Evolutionary conservation across 2,888 invertebrate species (phyloP).

Genomic region (Argyra leucocephala): DNA sequence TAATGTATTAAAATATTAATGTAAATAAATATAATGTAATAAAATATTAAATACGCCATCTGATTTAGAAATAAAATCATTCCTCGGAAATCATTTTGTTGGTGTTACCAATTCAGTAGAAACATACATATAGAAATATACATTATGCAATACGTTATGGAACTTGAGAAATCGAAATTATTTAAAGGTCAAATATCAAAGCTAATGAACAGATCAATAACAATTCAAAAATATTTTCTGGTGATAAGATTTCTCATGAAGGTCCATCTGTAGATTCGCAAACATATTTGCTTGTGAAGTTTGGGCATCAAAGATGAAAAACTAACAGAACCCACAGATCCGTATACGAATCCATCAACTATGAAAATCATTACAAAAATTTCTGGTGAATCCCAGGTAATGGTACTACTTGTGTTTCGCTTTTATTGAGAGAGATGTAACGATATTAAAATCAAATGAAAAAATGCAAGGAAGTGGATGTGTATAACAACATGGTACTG

Average conservation of each 20-base stretch:
- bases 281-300: slow-evolving; percentile 68
- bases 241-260: slow-evolving; percentile 56
- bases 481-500: slow-evolving; percentile 74
- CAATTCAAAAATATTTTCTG: slow-evolving; percentile 62
- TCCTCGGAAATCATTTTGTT: slow-evolving; percentile 64
- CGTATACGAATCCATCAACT: slow-evolving; percentile 48
- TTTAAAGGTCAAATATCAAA: slow-evolving; percentile 57
- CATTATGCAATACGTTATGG: slow-evolving; percentile 67
- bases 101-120: slow-evolving; percentile 71
- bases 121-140: slow-evolving; percentile 56
- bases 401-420: slow-evolving; percentile 64
- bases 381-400: slow-evolving; percentile 54
- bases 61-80: slow-evolving; percentile 79
- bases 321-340: slow-evolving; percentile 47
- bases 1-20: too few relatives aligned
- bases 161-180: slow-evolving; percentile 70
- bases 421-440: slow-evolving; percentile 65
- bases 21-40: too few relatives aligned
- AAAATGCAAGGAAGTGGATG: slow-evolving; percentile 73
- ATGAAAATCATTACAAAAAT: slow-evolving; percentile 59
- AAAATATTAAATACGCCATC: slow-evolving; percentile 83
- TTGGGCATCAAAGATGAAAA: slow-evolving; percentile 58
- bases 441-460: slow-evolving; percentile 62
- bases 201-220: slow-evolving; percentile 47
- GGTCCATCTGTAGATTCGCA: slow-evolving; percentile 56